A percentile compares a stretch with the other conserved stretches of the same genome.
These are phyloP conservation scores for Crambe crambe DNA, from an alignment of 37 sponge, comb jelly and placozoan genomes.

Conservation along the genomic window DNA sequence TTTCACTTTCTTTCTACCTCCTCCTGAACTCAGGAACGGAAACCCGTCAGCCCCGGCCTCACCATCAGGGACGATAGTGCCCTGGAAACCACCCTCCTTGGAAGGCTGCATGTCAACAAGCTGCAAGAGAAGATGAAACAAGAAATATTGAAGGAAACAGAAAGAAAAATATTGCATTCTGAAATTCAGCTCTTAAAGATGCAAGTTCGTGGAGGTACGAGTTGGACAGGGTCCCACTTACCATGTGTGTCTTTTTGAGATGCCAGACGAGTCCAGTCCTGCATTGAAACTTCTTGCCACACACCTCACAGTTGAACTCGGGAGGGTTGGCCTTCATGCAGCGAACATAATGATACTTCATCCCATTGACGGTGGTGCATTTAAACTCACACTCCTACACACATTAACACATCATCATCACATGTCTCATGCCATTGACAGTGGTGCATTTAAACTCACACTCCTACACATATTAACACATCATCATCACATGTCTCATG, in stretches of 20 bases:
- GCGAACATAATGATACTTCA: conserved; percentile 67
- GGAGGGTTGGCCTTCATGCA: conserved; percentile 52
- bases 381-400: conserved; percentile 45
- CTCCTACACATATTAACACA: neutral
- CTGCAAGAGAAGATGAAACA: conserved; percentile 4
- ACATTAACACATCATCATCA: neutral
- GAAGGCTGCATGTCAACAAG: conserved; percentile 40
- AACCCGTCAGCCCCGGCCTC: neutral
- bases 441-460: conserved; percentile 65
- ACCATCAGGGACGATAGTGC: neutral
- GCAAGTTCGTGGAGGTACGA: no score
- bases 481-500: conserved; percentile 61
- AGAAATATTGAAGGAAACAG: neutral
- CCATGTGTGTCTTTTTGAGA: conserved; percentile 60
- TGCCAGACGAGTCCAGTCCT: conserved; percentile 75
- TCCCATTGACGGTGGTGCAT: conserved; percentile 68
- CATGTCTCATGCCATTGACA: conserved; percentile 67
- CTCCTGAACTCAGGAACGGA: neutral
- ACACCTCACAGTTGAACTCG: conserved; percentile 61
- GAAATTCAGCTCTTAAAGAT: no score
- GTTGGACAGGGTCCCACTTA: no score
- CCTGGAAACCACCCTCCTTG: conserved; percentile 27
- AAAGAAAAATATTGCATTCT: no score
- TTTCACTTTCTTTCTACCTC: neutral
- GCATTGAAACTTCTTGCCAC: conserved; percentile 51